Evolutionary conservation across 2,888 invertebrate genomes (phyloP).

Genomic region (Cheilosia variabilis): DNA sequence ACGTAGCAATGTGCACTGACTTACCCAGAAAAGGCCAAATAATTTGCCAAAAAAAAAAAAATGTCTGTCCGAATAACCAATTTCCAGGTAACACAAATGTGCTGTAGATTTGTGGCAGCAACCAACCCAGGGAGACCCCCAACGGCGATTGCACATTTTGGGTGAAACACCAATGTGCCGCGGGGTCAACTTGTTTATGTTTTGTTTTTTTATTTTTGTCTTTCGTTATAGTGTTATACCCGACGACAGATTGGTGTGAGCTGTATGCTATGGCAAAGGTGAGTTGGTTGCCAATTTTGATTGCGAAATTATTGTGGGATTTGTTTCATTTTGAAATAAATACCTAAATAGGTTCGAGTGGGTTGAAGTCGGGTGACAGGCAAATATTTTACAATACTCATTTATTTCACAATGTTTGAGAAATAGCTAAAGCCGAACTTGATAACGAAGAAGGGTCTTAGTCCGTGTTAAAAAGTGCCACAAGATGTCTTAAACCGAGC

Average conservation of each 20-base stretch:
- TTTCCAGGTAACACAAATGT: constrained; percentile 63
- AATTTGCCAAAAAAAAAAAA: constrained; percentile 69
- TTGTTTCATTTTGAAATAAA: constrained; percentile 33
- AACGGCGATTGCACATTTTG: constrained; percentile 67
- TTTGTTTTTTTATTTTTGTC: constrained; percentile 27
- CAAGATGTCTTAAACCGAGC: no score
- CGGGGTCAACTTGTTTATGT: constrained; percentile 64
- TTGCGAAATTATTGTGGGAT: constrained; percentile 54
- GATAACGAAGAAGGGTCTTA: no score
- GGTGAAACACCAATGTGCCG: constrained; percentile 62
- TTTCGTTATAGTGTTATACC: constrained; percentile 24
- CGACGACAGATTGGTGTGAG: constrained; percentile 63
- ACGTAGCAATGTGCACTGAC: constrained; percentile 38
- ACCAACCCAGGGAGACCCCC: constrained; percentile 63
- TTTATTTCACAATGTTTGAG: no score
- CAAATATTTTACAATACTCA: no score
- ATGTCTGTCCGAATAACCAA: constrained; percentile 48
- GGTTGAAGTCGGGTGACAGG: constrained; percentile 8
- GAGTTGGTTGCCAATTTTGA: constrained; percentile 53
- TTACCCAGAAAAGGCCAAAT: constrained; percentile 65
- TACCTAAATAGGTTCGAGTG: constrained; percentile 20
- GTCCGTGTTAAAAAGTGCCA: no score
- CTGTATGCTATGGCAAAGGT: constrained; percentile 55
- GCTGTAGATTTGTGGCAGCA: constrained; percentile 43
- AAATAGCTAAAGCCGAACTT: no score